Percentiles rank a stretch among this genome's conserved stretches.
phyloP scores from a whole-genome alignment of 2,113 vertebrate species.

The Notothenia rossii region DNA sequence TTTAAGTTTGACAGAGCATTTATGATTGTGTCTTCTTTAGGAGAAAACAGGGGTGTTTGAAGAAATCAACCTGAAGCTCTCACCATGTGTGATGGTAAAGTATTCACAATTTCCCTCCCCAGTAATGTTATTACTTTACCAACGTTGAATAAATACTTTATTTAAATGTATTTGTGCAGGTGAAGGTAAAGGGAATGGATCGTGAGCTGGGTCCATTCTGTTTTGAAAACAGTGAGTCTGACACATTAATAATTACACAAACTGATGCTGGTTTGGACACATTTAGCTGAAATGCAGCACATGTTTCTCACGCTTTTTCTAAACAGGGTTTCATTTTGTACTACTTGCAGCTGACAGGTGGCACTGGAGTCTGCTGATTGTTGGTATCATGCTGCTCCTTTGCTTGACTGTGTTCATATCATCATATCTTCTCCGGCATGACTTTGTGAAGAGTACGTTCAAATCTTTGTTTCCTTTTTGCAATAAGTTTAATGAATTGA shows the following conservation, averaged over 20 bases:
- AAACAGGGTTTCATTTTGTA: conserved; percentile 8
- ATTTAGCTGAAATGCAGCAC: neutral
- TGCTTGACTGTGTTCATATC: conserved; percentile 72
- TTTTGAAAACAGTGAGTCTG: conserved; percentile 70
- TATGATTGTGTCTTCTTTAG: conserved; percentile 38
- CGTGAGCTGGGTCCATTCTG: conserved; percentile 74
- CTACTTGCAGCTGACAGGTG: conserved; percentile 68
- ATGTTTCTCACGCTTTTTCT: neutral
- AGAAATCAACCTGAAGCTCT: conserved; percentile 74
- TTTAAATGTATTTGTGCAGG: conserved; percentile 62
- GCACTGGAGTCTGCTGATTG: conserved; percentile 76
- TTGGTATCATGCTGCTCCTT: conserved; percentile 75
- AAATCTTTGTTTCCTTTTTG: neutral
- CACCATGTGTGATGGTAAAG: conserved; percentile 89
- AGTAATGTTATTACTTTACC: neutral
- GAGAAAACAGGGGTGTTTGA: conserved; percentile 72
- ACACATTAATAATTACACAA: neutral
- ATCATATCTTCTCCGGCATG: conserved; percentile 67
- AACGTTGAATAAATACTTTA: neutral
- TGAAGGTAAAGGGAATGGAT: conserved; percentile 61
- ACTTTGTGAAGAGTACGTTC: conserved; percentile 85
- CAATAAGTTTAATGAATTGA: neutral
- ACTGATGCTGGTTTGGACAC: neutral
- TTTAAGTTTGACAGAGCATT: neutral
- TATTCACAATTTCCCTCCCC: neutral